Conservation (phyloP, 2,888 invertebrate species). For the Adineta ricciae region DNA sequence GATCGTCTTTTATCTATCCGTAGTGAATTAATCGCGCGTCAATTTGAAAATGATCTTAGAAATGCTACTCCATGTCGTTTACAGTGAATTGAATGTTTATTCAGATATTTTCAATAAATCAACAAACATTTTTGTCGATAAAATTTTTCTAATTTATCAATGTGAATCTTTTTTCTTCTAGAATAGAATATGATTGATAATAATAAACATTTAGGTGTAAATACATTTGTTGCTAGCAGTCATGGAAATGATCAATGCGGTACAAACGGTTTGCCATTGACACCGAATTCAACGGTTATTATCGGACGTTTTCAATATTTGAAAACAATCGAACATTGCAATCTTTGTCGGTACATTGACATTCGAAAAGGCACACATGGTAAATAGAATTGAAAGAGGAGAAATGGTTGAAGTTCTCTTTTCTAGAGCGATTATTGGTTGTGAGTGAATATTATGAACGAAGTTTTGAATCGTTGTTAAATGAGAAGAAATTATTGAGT, state of each 20-base stretch:
- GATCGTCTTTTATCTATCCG: conserved; percentile 1
- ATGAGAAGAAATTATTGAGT: conserved; percentile 51
- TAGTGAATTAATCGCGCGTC: neutral
- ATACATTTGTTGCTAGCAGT: conserved; percentile 78
- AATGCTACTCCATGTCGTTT: neutral
- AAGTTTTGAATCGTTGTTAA: conserved; percentile 30
- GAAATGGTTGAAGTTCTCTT: too few relatives aligned
- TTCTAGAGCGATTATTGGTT: conserved; percentile 27
- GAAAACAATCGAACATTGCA: conserved; percentile 66
- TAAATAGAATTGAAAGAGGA: conserved; percentile 44
- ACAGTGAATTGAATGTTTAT: neutral
- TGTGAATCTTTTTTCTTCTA: neutral
- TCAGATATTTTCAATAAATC: neutral
- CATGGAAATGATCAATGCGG: conserved; percentile 69
- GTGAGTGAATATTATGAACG: conserved; percentile 26
- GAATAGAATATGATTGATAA: neutral
- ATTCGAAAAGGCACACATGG: conserved; percentile 86
- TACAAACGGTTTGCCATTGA: conserved; percentile 84
- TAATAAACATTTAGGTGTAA: conserved; percentile 60
- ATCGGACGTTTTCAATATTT: conserved; percentile 74
- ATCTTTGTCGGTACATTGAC: conserved; percentile 79
- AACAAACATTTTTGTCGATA: too few relatives aligned
- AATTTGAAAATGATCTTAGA: neutral
- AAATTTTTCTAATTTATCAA: neutral
- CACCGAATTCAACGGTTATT: conserved; percentile 88